Evolutionary conservation across 2,888 invertebrate genomes (phyloP), one percentile per base, ranked within the genome.

Genomic region (Axea sp.): DNA sequence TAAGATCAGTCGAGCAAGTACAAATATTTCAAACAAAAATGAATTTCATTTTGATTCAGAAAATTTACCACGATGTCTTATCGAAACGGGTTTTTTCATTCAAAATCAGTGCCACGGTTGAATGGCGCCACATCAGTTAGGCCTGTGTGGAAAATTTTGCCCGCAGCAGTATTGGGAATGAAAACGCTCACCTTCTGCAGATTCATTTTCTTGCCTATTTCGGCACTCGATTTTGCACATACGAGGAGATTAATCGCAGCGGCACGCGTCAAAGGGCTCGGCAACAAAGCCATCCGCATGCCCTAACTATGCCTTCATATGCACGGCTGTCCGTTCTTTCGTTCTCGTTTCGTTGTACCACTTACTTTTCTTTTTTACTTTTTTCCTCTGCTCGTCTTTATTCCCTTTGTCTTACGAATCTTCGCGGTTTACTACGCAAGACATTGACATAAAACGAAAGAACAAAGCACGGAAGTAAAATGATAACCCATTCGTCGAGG

Each of bases 241-340:
- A 78, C 73, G 75, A 76, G 55, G 71, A 73, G 78, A 80, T 80
- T 80, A 80, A 80, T 77, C 69, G 69, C 71, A 64, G 73, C 77
- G 76, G 71, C 74, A 64, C 64, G 71, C 74, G 73, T 78, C 79
- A 80, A 81, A 81, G 76, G 74, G 68, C 71, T 74, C 53, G 64
- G 53, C 35, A 75, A 80, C 75, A 78, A 79, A 78, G 59, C 69
- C 51, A 12, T 22, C 65, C 53, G 24, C 62, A 39, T 64, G 71
- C 51, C 53, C 69, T 47, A 62, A 62, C 67, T 64, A 28, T 65
- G 45, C 72, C 53, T 57, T 68, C 60, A 49, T 60, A 75, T 59
- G 53, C 68, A 33, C 53, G 26, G 43, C 43, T 51, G 41, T 62
- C 53, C 14, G 8, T 60, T 47, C 55, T 37, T 43, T 51, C 51